phyloP scores from a whole-genome alignment of 1,140 invertebrate genomes.

The Diorhabda carinulata region DNA sequence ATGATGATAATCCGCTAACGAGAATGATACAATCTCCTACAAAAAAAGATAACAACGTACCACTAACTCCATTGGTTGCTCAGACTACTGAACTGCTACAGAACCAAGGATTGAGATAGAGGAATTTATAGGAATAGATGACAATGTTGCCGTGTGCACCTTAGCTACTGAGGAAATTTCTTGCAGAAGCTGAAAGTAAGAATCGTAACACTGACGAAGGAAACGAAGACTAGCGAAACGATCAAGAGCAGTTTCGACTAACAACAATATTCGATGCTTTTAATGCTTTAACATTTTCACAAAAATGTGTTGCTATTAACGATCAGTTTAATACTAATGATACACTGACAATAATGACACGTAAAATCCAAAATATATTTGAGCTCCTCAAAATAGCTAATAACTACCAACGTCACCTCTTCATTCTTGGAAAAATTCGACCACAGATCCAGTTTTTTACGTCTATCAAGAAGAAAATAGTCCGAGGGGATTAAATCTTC shows the following conservation, averaged over 20 bases:
- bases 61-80: background rate
- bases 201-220: too few species aligned
- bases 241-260: conserved; percentile 5
- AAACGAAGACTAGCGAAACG: background rate
- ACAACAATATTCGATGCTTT: background rate
- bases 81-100: background rate
- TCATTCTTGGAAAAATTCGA: too few species aligned
- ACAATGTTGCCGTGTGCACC: too few species aligned
- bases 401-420: too few species aligned
- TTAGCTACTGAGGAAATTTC: background rate
- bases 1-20: background rate
- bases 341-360: conserved; percentile 2
- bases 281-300: background rate
- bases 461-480: too few species aligned
- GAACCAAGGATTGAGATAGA: conserved; percentile 1
- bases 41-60: conserved; percentile 6
- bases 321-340: background rate
- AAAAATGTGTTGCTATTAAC: conserved; percentile 2
- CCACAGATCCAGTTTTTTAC: too few species aligned
- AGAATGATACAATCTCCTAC: background rate
- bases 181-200: background rate
- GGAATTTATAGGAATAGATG: too few species aligned
- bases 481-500: too few species aligned
- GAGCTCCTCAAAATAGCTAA: background rate
- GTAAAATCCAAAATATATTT: conserved; percentile 1